Evolutionary conservation across 2,888 invertebrate species (phyloP).

Genomic region (Elegia similella): DNA sequence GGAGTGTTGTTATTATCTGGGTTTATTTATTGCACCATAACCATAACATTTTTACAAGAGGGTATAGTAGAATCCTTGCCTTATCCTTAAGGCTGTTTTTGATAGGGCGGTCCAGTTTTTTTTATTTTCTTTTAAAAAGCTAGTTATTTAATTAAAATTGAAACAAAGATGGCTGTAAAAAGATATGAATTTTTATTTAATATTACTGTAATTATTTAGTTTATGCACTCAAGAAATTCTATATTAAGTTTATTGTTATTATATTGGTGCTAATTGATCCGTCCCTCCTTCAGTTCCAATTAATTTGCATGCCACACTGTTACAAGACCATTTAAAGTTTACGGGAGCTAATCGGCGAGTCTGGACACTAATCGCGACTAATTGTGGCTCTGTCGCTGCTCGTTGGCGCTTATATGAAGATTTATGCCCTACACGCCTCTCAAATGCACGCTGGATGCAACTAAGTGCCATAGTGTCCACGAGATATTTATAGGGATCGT

Average conservation of each 20-base stretch:
- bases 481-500: slow-evolving; percentile 1
- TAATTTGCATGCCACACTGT: slow-evolving; percentile 53
- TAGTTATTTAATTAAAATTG: too few species aligned
- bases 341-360: slow-evolving; percentile 27
- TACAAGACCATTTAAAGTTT: slow-evolving; percentile 49
- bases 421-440: slow-evolving; percentile 34
- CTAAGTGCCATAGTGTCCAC: slow-evolving; percentile 13
- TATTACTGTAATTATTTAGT: neutral
- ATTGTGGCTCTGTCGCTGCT: slow-evolving; percentile 41
- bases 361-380: slow-evolving; percentile 48
- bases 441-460: slow-evolving; percentile 26
- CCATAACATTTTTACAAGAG: too few species aligned
- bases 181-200: neutral
- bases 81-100: too few species aligned
- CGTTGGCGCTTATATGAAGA: slow-evolving; percentile 34
- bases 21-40: too few species aligned
- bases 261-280: slow-evolving; percentile 31
- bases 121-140: too few species aligned
- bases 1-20: too few species aligned
- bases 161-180: neutral
- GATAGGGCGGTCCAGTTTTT: too few species aligned
- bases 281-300: slow-evolving; percentile 41
- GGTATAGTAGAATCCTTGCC: too few species aligned
- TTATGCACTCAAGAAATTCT: neutral
- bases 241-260: slow-evolving; percentile 11